Conservation (phyloP, 2,797 vertebrate species). For the Notolabrus celidotus region DNA sequence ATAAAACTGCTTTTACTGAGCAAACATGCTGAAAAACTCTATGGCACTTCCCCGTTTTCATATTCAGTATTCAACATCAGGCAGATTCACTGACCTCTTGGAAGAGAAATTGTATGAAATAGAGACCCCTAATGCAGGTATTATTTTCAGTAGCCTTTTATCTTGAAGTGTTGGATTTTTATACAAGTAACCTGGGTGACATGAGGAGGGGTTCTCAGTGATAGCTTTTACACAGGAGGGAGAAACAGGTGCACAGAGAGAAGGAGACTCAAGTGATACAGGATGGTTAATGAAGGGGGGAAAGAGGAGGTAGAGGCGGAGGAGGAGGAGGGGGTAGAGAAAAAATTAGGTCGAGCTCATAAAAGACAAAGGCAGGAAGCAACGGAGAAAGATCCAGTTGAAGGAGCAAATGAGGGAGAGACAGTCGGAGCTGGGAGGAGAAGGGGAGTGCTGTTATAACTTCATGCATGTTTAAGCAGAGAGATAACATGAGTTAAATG, state of each 20-base stretch:
- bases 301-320: not conserved
- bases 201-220: conserved; percentile 36
- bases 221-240: conserved; percentile 55
- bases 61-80: conserved; percentile 71
- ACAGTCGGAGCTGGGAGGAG: conserved; percentile 25
- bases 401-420: conserved; percentile 49
- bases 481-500: conserved; percentile 62
- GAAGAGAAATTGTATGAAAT: conserved; percentile 68
- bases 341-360: conserved; percentile 33
- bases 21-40: conserved; percentile 67
- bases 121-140: conserved; percentile 68
- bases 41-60: conserved; percentile 47
- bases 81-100: conserved; percentile 67
- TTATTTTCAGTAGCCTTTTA: conserved; percentile 72
- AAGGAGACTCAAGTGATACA: conserved; percentile 24
- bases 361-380: conserved; percentile 29
- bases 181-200: conserved; percentile 53
- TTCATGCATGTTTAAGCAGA: conserved; percentile 75
- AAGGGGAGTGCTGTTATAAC: conserved; percentile 63
- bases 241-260: conserved; percentile 16
- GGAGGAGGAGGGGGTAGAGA: not conserved
- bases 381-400: conserved; percentile 28
- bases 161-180: conserved; percentile 65
- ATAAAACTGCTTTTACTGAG: conserved; percentile 67
- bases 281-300: conserved; percentile 47